Evolutionary conservation across 2,888 invertebrate species (phyloP).

Genomic region (Mystacides longicornis): DNA sequence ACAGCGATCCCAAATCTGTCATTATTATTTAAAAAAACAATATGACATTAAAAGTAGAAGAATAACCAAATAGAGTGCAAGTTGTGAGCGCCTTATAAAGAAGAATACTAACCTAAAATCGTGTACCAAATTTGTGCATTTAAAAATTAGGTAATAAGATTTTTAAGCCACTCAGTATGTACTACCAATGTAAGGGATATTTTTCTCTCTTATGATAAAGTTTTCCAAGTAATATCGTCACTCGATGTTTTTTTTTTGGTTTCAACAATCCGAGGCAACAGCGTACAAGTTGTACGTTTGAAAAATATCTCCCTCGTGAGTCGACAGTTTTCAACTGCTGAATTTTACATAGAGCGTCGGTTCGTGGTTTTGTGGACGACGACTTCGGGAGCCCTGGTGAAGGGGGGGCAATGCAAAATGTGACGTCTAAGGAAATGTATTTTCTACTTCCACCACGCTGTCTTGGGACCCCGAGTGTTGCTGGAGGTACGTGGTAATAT

Average conservation of each 20-base stretch:
- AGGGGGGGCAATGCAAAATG: slow-evolving; percentile 13
- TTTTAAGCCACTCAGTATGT: no score
- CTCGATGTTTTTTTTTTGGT: background rate
- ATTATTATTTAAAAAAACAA: no score
- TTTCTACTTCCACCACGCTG: slow-evolving; percentile 10
- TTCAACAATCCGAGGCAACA: background rate
- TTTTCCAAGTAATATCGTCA: no score
- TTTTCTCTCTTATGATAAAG: no score
- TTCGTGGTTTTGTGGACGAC: background rate
- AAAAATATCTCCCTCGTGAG: background rate
- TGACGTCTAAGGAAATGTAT: slow-evolving; percentile 17
- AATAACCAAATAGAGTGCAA: no score
- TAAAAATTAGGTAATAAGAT: no score
- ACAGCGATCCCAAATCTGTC: no score
- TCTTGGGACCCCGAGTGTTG: background rate
- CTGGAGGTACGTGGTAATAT: background rate
- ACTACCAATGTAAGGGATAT: no score
- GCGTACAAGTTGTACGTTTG: background rate
- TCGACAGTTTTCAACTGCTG: background rate
- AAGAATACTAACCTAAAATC: no score
- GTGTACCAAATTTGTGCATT: no score
- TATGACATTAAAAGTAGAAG: no score
- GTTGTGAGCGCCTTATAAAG: no score
- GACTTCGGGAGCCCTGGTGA: background rate
- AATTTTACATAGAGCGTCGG: background rate